Evolutionary conservation across 2,888 invertebrate species (phyloP), one percentile per base, ranked within the genome.

Genomic region (Tachina fera): DNA sequence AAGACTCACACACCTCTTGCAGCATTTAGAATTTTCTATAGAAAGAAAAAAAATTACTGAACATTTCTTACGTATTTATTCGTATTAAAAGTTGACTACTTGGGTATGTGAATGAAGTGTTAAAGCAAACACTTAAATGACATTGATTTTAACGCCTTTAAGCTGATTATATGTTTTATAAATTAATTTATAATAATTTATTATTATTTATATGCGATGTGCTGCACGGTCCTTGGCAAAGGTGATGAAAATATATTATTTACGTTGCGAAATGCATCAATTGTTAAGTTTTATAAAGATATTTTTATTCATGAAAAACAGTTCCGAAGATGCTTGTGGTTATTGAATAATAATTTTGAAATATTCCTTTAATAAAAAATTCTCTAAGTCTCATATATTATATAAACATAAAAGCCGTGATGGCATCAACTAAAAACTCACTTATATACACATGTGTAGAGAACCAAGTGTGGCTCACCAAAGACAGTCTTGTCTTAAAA

Each of bases 101-200:
- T 39, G 71, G 45, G 51, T 19, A 43, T 51, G 41, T 60, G 19
- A 75, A 67, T 60, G 19, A 75, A 67, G 61, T 81, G 68, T 75
- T 75, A 65, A 71, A 71, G 11, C 13, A n/a, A 47, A 79, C 13
- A 78, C 61, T 68, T 9, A n/a, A 60, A 41, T 81, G 75, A 70
- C 75, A 53, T 75, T 61, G 74, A 70, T 53, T 47, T 70, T 53
- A 53, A 75, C 75, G 68, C 81, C 75, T 79, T 65, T 56, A 19
- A 65, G 56, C 56, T 65, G 63, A 72, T 79, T 72, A 65, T 58
- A 47, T 39, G 11, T 19, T 79, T 71, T 63, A 79, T 9, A 56
- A 72, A 47, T 56, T 65, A 45, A 47, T 79, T 79, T 31, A 39
- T 49, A 51, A 61, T 16, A 10, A 77, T 8, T 58, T 61, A 45